phyloP scores from a whole-genome alignment of 2,888 invertebrate species.

The Morinoia aosen region DNA sequence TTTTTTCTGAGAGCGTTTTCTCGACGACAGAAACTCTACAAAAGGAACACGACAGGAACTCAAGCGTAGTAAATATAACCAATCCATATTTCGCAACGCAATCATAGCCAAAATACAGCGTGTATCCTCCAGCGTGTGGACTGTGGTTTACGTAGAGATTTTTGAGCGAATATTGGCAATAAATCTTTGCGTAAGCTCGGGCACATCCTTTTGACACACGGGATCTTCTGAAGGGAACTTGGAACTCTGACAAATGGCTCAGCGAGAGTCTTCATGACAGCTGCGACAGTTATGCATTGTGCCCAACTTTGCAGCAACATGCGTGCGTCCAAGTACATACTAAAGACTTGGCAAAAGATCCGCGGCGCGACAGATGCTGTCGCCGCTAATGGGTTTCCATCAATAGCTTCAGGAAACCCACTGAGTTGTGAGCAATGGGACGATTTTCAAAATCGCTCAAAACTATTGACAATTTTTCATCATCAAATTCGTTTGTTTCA shows the following conservation, averaged over 20 bases:
- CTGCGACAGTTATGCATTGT: slow-evolving; percentile 14
- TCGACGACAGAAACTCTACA: background rate
- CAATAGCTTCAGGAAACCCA: background rate
- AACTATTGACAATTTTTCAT: background rate
- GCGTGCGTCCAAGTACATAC: background rate
- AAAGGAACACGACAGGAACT: background rate
- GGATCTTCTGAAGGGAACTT: slow-evolving; percentile 15
- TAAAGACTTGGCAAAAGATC: background rate
- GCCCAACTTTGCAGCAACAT: background rate
- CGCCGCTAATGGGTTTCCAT: background rate
- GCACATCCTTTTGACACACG: background rate
- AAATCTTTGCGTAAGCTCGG: background rate
- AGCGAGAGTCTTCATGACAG: background rate
- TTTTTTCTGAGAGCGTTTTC: background rate
- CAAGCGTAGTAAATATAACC: background rate
- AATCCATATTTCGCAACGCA: background rate
- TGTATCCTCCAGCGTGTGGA: background rate
- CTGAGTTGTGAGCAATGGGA: background rate
- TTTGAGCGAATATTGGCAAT: background rate
- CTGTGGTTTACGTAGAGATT: background rate
- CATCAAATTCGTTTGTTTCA: background rate
- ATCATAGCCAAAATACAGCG: background rate
- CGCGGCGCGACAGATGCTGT: background rate
- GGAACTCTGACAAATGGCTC: background rate
- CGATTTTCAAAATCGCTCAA: background rate